These are phyloP conservation scores for Conus ventricosus DNA, from an alignment of 1,140 invertebrate species.

Conservation along the genomic window DNA sequence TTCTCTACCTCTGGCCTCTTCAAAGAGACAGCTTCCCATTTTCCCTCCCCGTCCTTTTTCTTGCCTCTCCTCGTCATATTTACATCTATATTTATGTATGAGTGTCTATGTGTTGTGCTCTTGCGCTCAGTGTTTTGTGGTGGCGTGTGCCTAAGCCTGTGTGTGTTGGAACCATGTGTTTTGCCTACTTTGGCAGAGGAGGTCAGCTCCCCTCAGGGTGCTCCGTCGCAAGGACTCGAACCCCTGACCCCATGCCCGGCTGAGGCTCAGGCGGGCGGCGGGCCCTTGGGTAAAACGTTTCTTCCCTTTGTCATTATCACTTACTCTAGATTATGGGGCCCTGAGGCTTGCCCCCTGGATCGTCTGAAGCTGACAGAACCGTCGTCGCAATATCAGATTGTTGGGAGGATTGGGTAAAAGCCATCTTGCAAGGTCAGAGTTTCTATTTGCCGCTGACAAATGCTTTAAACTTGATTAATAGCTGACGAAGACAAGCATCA, in stretches of 20 bases:
- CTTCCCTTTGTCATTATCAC: conserved; percentile 25
- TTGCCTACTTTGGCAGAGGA: conserved; percentile 33
- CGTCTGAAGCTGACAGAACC: no score
- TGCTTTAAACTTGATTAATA: no score
- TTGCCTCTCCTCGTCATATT: not conserved
- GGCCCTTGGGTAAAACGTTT: conserved; percentile 24
- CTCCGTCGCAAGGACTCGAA: not conserved
- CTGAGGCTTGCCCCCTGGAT: not conserved
- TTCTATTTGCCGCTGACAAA: no score
- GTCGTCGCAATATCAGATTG: no score
- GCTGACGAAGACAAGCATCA: no score
- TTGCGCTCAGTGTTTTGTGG: not conserved
- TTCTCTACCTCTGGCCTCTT: not conserved
- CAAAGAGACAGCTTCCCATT: not conserved
- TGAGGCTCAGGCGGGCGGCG: conserved; percentile 13
- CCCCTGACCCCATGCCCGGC: conserved; percentile 24
- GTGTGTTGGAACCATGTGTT: conserved; percentile 29
- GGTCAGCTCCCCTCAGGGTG: not conserved
- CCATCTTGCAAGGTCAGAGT: no score
- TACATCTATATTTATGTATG: not conserved
- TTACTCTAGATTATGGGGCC: conserved; percentile 11
- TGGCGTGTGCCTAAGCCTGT: not conserved
- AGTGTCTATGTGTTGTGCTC: conserved; percentile 6
- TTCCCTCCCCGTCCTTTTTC: not conserved
- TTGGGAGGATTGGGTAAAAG: no score